Base-by-base conservation (phyloP, 1,140 invertebrate species). In the Lerema accius region DNA sequence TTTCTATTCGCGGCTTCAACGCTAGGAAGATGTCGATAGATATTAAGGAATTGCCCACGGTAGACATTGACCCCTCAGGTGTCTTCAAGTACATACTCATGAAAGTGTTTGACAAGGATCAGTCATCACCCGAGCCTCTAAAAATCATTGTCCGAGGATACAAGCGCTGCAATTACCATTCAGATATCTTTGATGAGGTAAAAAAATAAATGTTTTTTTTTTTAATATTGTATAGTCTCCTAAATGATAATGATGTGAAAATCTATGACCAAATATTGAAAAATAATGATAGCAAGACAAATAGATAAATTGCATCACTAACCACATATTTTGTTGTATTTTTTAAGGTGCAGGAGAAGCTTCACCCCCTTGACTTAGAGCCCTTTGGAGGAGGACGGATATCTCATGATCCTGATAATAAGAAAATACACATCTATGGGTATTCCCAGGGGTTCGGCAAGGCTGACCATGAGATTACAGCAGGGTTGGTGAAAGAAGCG, bases 71-170 rank as follows among this genome's bases (percentile, higher is more conserved):
- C 78, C 87, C 92, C 10, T 78, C 84, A 55, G 97, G 97, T 16
- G 93, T 93, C 42, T 98, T 97, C 82, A 98, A 98, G 82, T 98
- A 98, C 70, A 95, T 98, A 74, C 90, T 98, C 28, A 94, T 98
- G 14, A 94, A 95, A 78, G 94, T 97, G 0, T 85, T 86, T 60
- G 79, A 82, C 13, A 78, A 81, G 64, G 64, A 80, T 39, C 75
- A 80, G 67, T 51, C 66, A 45, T 73, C 72, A 42, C 51, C 75
- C 6, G 86, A 88, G 40, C 69, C 73, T 5, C 89, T 82, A 42
- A 94, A 95, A 77, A 90, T 91, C 43, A 94, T 98, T 37, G 95
- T 97, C 2, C 92, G 96, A 63, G 96, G 96, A 16, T 95, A 96
- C 76, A 90, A 86, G 4, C 92, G 92, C 68, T 94, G 93, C 63